phyloP scores from a whole-genome alignment of 2,113 vertebrate species.

The Charadrius vociferus region DNA sequence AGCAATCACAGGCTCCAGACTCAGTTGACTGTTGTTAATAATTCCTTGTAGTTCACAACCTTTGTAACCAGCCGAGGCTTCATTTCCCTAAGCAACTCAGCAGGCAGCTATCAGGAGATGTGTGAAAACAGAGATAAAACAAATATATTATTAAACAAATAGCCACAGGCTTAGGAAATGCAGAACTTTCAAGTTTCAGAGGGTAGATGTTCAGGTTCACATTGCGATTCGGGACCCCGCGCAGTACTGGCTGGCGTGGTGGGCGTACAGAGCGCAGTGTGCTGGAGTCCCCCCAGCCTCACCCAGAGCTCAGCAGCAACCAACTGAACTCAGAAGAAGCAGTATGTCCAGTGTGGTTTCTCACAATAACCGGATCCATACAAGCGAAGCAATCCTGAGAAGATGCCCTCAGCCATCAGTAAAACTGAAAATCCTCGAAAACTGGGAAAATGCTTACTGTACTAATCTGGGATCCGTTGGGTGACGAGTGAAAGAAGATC shows the following conservation, averaged over 20 bases:
- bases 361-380: neutral
- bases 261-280: too few relatives aligned
- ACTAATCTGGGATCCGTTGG: neutral
- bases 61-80: slow-evolving; percentile 4
- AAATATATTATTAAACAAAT: neutral
- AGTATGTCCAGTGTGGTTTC: fast-evolving
- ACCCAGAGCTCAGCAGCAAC: neutral
- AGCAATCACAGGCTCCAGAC: neutral
- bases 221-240: fast-evolving
- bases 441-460: neutral
- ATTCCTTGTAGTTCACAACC: slow-evolving; percentile 52
- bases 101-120: neutral
- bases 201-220: neutral
- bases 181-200: neutral
- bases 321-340: neutral
- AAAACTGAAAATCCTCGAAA: neutral
- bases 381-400: neutral
- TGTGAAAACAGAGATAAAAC: neutral
- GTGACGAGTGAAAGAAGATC: neutral
- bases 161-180: neutral
- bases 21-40: slow-evolving; percentile 46
- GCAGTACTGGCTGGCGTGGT: neutral
- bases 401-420: neutral
- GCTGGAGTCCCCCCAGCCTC: neutral
- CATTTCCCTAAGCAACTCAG: neutral